These are phyloP conservation scores for Mastacembelus armatus DNA, from an alignment of 2,797 vertebrate genomes.

Conservation along the genomic window DNA sequence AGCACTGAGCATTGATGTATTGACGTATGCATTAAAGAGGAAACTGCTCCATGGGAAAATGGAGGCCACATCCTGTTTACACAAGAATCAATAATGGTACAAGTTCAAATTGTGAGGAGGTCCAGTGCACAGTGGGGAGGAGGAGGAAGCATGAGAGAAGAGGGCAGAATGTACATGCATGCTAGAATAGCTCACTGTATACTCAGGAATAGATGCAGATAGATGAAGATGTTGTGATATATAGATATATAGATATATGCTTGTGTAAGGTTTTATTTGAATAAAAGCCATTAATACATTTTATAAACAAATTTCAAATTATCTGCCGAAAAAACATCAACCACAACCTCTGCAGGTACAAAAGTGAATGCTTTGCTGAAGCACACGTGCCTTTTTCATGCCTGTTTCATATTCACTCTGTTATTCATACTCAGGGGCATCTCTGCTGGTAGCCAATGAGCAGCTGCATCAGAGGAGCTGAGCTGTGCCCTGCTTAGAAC, in stretches of 20 bases:
- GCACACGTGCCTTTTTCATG: neutral
- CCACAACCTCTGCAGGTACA: constrained; percentile 37
- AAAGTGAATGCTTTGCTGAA: constrained; percentile 6
- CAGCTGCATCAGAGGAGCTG: neutral
- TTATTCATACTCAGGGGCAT: constrained; percentile 2
- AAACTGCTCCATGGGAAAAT: constrained; percentile 56
- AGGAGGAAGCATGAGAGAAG: constrained; percentile 21
- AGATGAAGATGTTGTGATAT: no score
- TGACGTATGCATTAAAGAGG: constrained; percentile 69
- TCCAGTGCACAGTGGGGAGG: constrained; percentile 56
- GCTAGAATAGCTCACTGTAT: no score
- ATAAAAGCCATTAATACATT: constrained; percentile 52
- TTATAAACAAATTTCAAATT: constrained; percentile 58
- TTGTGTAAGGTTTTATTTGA: constrained; percentile 30
- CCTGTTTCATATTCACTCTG: neutral
- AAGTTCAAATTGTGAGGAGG: constrained; percentile 65
- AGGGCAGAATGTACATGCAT: constrained; percentile 9
- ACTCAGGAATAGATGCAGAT: constrained; percentile 42
- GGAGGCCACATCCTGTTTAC: constrained; percentile 66
- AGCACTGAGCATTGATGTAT: constrained; percentile 56
- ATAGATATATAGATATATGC: no score
- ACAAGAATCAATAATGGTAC: constrained; percentile 69
- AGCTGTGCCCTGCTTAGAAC: neutral
- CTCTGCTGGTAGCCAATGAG: neutral
- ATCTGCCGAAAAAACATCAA: constrained; percentile 58